phyloP scores from a whole-genome alignment of 2,888 invertebrate species.

The Mechanitis messenoides region DNA sequence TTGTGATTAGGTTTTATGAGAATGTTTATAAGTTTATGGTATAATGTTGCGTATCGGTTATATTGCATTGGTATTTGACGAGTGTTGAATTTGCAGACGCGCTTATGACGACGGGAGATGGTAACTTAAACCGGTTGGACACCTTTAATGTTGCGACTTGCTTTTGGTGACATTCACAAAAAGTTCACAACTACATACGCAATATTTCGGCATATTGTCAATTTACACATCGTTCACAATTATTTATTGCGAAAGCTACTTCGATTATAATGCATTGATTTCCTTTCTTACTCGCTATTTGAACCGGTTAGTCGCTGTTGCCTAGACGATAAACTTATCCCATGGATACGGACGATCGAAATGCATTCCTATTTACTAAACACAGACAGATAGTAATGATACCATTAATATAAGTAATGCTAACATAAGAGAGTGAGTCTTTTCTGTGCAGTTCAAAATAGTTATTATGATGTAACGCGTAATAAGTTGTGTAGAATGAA shows the following conservation, averaged over 20 bases:
- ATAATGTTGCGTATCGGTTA: conserved; percentile 37
- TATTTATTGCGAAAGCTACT: conserved; percentile 41
- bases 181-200: conserved; percentile 63
- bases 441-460: conserved; percentile 17
- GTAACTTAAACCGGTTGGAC: conserved; percentile 70
- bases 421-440: conserved; percentile 21
- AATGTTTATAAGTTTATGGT: conserved; percentile 37
- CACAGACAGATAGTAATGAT: conserved; percentile 35
- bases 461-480: conserved; percentile 24
- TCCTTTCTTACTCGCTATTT: conserved; percentile 47
- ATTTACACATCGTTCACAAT: conserved; percentile 38
- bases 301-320: conserved; percentile 55
- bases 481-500: conserved; percentile 17
- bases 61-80: conserved; percentile 66
- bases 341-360: conserved; percentile 34
- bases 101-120: conserved; percentile 64
- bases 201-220: conserved; percentile 49
- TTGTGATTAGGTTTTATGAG: conserved; percentile 11
- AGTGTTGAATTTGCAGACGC: conserved; percentile 71
- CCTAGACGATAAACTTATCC: conserved; percentile 40
- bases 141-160: conserved; percentile 63
- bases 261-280: conserved; percentile 58
- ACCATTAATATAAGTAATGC: conserved; percentile 33
- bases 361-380: conserved; percentile 47
- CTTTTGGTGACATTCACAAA: conserved; percentile 74